Conservation (phyloP, 2,797 vertebrate species). For the Rhyacichthys aspro region DNA sequence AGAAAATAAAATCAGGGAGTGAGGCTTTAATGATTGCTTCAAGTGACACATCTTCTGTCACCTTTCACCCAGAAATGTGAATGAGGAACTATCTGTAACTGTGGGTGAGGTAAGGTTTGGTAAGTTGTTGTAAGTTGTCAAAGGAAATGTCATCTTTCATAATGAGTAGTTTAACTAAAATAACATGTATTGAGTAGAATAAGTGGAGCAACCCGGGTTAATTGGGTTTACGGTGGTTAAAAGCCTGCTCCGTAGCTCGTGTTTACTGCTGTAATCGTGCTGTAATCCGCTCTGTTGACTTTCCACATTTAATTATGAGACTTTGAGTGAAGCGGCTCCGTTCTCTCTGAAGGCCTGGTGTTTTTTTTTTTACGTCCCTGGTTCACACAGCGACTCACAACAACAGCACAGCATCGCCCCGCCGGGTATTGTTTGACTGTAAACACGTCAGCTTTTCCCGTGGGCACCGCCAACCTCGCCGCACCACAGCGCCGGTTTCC, state of each 20-base stretch:
- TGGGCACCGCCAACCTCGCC: constrained; percentile 28
- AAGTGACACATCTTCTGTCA: no score
- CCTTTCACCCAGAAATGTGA: no score
- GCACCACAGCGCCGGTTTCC: constrained; percentile 18
- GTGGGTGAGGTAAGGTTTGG: no score
- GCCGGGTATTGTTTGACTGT: constrained; percentile 60
- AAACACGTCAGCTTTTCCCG: constrained; percentile 66
- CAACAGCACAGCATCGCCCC: constrained; percentile 50
- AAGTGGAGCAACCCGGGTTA: neutral
- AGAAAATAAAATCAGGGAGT: no score
- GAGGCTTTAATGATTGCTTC: no score
- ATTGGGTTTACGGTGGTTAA: neutral
- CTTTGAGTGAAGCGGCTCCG: constrained; percentile 9
- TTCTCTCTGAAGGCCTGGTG: neutral
- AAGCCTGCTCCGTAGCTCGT: neutral
- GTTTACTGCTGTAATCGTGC: constrained; percentile 21
- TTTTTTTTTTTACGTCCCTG: constrained; percentile 43
- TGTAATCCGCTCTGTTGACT: constrained; percentile 25
- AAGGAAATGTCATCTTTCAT: no score
- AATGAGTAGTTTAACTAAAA: no score
- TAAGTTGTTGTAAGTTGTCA: no score
- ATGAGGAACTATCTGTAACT: no score
- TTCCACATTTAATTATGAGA: constrained; percentile 20
- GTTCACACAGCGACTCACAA: constrained; percentile 31
- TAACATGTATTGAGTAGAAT: no score